A percentile compares a stretch with the other conserved stretches of the same genome.
Conservation (phyloP, 1,140 invertebrate genomes). For the Brachionus rotundiformis region DNA sequence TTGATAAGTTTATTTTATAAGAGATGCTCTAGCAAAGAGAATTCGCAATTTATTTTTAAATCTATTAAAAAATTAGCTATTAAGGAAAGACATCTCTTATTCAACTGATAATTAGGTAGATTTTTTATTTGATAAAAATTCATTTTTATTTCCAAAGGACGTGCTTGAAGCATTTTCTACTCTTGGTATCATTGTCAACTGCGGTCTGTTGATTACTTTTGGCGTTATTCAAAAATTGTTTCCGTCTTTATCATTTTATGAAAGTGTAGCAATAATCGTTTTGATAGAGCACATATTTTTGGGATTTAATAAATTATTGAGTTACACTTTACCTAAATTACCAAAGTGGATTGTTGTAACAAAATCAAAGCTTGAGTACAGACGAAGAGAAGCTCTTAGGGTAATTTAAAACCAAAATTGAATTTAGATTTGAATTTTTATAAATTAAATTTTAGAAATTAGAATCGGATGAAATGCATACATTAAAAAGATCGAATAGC, state of each 20-base stretch:
- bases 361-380: constrained; percentile 12
- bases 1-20: too few relatives aligned
- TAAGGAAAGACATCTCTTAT: too few relatives aligned
- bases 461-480: constrained; percentile 35
- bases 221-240: constrained; percentile 23
- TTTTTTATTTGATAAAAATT: too few relatives aligned
- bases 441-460: not conserved
- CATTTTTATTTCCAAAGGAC: too few relatives aligned
- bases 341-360: constrained; percentile 16
- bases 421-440: not conserved
- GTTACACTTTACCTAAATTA: constrained; percentile 2
- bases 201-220: constrained; percentile 26
- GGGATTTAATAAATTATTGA: constrained; percentile 18
- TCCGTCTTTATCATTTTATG: constrained; percentile 30
- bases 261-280: constrained; percentile 3
- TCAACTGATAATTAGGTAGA: too few relatives aligned
- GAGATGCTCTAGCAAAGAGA: too few relatives aligned
- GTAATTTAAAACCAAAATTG: constrained; percentile 6
- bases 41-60: too few relatives aligned
- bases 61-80: too few relatives aligned
- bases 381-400: constrained; percentile 2
- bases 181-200: constrained; percentile 14
- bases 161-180: constrained; percentile 5
- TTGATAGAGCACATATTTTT: constrained; percentile 24
- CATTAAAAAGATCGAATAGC: not conserved